These are phyloP conservation scores for Gavialis gangeticus DNA, from an alignment of 2,113 vertebrate species.

Conservation along the genomic window DNA sequence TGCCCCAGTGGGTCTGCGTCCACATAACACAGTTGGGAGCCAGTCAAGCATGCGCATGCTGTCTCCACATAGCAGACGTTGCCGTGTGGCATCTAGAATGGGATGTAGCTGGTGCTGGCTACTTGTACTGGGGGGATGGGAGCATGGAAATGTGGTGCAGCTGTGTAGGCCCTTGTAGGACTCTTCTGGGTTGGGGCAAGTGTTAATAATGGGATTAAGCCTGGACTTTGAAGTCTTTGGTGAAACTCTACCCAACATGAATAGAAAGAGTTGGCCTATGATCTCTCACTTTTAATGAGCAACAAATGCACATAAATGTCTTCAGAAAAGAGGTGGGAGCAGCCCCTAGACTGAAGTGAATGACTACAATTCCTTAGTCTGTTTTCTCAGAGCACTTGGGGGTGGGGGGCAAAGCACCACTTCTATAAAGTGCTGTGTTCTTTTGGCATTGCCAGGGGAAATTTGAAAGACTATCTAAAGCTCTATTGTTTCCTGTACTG, in stretches of 20 bases:
- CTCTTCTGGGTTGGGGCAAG: no score
- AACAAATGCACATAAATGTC: neutral
- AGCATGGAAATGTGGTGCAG: no score
- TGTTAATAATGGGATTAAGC: neutral
- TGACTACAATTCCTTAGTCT: neutral
- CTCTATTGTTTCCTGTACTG: conserved; percentile 72
- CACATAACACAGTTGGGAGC: neutral
- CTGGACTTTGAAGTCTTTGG: neutral
- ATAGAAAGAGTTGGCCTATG: neutral
- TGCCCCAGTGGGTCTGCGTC: neutral
- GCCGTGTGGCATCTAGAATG: neutral
- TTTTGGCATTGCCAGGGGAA: conserved; percentile 48
- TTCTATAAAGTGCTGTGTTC: neutral
- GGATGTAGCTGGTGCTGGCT: neutral
- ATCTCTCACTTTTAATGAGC: neutral
- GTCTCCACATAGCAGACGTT: neutral
- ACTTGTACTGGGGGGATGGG: neutral
- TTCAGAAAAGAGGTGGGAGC: neutral
- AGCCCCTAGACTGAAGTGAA: neutral
- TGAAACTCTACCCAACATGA: neutral
- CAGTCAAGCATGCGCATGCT: neutral
- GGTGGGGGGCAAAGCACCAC: rapidly evolving
- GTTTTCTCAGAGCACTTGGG: neutral
- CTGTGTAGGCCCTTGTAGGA: neutral
- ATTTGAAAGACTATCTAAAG: conserved; percentile 65